Percentiles rank a stretch among this genome's conserved stretches.
These are phyloP conservation scores for Drosophila anceps DNA, from an alignment of 2,888 invertebrate genomes.

Conservation along the genomic window DNA sequence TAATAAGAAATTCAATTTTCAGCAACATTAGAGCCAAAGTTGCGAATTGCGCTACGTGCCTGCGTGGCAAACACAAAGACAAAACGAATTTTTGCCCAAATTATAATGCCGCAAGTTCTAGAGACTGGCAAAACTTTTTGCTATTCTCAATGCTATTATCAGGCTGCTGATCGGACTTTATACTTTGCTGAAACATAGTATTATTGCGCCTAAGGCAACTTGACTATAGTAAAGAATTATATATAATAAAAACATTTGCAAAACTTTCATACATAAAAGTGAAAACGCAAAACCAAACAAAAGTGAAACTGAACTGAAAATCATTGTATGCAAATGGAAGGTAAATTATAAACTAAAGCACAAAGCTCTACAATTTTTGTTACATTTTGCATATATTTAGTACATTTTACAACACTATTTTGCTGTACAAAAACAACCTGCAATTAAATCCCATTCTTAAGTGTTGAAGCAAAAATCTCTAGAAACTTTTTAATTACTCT, in stretches of 20 bases:
- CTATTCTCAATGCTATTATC: neutral
- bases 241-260: neutral
- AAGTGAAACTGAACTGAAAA: neutral
- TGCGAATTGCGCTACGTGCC: conserved; percentile 60
- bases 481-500: neutral
- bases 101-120: conserved; percentile 32
- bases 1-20: conserved; percentile 82
- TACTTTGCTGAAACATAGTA: neutral
- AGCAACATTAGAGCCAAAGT: conserved; percentile 79
- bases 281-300: neutral
- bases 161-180: neutral
- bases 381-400: neutral
- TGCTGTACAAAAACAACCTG: too few relatives aligned
- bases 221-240: neutral
- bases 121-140: conserved; percentile 3
- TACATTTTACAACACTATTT: neutral
- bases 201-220: too few relatives aligned
- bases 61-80: conserved; percentile 27
- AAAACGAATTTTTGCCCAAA: conserved; percentile 44
- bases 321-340: neutral
- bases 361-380: neutral
- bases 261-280: neutral
- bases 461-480: neutral
- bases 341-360: too few relatives aligned
- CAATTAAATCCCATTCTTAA: neutral